Conservation (phyloP, 2,797 vertebrate species). For the Eospalax fontanierii region DNA sequence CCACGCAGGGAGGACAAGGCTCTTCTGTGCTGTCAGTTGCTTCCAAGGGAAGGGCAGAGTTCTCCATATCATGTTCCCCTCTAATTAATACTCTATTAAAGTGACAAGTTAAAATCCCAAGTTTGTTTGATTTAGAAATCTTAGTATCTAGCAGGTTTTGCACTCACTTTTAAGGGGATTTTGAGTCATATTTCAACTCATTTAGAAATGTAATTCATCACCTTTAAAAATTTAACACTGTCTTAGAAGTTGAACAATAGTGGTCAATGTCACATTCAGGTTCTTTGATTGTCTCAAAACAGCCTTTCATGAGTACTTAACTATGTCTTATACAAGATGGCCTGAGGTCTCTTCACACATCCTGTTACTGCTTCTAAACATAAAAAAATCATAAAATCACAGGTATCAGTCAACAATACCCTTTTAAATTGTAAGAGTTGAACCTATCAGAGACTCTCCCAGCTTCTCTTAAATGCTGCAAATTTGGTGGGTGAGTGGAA, state of each 20-base stretch:
- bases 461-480: background rate
- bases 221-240: background rate
- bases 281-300: background rate
- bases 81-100: background rate
- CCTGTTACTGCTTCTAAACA: background rate
- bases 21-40: background rate
- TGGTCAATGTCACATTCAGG: constrained; percentile 10
- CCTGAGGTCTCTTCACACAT: background rate
- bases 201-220: background rate
- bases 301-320: constrained; percentile 18
- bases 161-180: background rate
- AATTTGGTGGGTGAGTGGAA: background rate
- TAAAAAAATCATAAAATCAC: constrained; percentile 7
- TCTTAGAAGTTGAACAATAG: background rate
- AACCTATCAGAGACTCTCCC: background rate
- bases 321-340: background rate
- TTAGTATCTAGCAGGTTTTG: background rate
- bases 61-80: no score
- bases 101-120: background rate
- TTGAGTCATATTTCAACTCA: background rate
- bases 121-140: background rate
- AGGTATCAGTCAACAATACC: background rate
- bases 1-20: background rate
- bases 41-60: background rate
- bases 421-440: constrained; percentile 37